Conservation (phyloP, 2,113 vertebrate species). For the Herpailurus yagouaroundi region DNA sequence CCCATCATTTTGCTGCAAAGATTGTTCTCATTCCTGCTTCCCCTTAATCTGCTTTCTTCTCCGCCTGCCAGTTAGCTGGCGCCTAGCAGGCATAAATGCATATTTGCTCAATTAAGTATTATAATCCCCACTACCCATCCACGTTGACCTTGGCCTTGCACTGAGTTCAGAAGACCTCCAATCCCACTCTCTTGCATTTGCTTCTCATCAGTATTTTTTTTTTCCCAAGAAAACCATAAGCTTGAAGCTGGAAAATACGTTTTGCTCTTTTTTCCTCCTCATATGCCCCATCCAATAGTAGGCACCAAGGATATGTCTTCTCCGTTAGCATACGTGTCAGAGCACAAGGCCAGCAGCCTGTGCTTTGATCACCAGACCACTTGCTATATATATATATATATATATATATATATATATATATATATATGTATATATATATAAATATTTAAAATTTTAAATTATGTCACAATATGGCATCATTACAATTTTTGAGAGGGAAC, state of each 20-base stretch:
- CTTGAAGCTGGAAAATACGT: not conserved
- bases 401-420: no score
- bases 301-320: not conserved
- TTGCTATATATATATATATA: no score
- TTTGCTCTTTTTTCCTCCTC: not conserved
- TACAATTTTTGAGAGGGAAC: slow-evolving; percentile 1
- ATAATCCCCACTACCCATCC: not conserved
- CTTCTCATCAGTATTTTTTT: not conserved
- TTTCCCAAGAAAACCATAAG: not conserved
- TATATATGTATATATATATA: no score
- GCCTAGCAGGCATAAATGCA: not conserved
- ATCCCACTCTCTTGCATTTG: not conserved
- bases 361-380: not conserved
- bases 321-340: not conserved
- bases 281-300: rapidly evolving
- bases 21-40: not conserved
- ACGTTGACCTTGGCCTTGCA: not conserved
- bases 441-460: not conserved
- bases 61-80: not conserved
- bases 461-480: not conserved
- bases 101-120: not conserved
- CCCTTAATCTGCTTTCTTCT: not conserved
- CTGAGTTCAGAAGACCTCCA: not conserved
- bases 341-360: not conserved
- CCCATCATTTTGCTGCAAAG: not conserved